phyloP scores from a whole-genome alignment of 2,888 invertebrate species.

The Rhynchonema sp. region DNA sequence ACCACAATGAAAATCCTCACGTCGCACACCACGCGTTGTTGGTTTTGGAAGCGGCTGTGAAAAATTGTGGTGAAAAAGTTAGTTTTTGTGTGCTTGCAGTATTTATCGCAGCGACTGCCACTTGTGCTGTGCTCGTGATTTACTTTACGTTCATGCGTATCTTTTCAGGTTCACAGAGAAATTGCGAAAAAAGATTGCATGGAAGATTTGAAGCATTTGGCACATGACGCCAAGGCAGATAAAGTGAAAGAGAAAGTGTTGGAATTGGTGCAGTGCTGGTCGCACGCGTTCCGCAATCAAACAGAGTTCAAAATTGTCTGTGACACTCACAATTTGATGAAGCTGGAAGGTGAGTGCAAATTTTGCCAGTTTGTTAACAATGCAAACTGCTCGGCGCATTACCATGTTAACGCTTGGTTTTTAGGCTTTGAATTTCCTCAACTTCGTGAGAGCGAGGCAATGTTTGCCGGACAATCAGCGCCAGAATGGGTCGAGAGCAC shows the following conservation, averaged over 20 bases:
- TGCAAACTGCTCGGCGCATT: too few species aligned
- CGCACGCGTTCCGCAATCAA: slow-evolving; percentile 81
- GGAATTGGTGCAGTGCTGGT: slow-evolving; percentile 91
- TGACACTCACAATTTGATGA: slow-evolving; percentile 82
- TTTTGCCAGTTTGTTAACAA: too few species aligned
- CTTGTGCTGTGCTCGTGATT: not conserved
- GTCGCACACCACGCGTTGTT: slow-evolving; percentile 46
- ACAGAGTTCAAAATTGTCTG: slow-evolving; percentile 40
- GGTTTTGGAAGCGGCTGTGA: slow-evolving; percentile 80
- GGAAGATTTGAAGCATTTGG: slow-evolving; percentile 63
- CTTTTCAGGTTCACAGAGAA: slow-evolving; percentile 59
- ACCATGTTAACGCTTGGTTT: too few species aligned
- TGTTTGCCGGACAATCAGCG: slow-evolving; percentile 90
- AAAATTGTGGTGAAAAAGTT: slow-evolving; percentile 84
- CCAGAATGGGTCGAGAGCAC: slow-evolving; percentile 95
- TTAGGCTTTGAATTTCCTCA: slow-evolving; percentile 60
- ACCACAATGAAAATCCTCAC: slow-evolving; percentile 72
- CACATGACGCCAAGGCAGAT: slow-evolving; percentile 31
- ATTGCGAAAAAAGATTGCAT: slow-evolving; percentile 67
- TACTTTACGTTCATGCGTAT: too few species aligned
- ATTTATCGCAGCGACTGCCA: too few species aligned
- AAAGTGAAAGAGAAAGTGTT: slow-evolving; percentile 50
- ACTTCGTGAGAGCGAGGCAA: slow-evolving; percentile 85
- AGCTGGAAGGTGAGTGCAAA: slow-evolving; percentile 50
- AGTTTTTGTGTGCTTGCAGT: too few species aligned